phyloP scores from a whole-genome alignment of 2,888 invertebrate genomes.

The Nemapogon koenigi region DNA sequence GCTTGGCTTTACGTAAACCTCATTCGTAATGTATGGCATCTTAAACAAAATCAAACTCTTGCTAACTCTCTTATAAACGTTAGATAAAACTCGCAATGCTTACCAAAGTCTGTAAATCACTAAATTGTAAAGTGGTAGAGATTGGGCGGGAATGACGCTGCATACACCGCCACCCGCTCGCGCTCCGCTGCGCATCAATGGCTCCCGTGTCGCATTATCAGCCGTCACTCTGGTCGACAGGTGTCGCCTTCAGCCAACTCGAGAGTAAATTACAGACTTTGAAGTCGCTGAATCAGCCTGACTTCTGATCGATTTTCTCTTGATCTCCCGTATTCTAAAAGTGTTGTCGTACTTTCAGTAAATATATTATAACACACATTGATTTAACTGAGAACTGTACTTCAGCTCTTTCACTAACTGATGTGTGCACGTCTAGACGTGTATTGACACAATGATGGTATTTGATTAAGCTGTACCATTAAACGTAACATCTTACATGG shows the following conservation, averaged over 20 bases:
- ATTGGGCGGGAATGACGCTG: conserved; percentile 2
- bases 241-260: conserved; percentile 63
- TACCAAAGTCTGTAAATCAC: too few species aligned
- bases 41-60: too few species aligned
- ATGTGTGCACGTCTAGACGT: not conserved
- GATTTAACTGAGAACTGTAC: too few species aligned
- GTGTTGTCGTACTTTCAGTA: not conserved
- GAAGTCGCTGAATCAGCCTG: conserved; percentile 58
- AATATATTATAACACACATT: too few species aligned
- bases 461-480: conserved; percentile 5
- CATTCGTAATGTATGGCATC: too few species aligned
- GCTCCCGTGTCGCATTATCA: conserved; percentile 58
- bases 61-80: too few species aligned
- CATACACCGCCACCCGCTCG: conserved; percentile 4
- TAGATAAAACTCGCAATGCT: too few species aligned
- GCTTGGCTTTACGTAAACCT: conserved; percentile 55
- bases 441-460: not conserved
- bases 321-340: not conserved
- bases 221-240: conserved; percentile 59
- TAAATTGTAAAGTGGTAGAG: too few species aligned
- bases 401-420: not conserved
- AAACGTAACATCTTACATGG: conserved; percentile 53
- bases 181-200: conserved; percentile 38
- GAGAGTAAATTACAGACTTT: conserved; percentile 61
- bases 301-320: conserved; percentile 51